Evolutionary conservation across 2,888 invertebrate species (phyloP), one percentile per base, ranked within the genome.

Genomic region (Andrena bicolor): DNA sequence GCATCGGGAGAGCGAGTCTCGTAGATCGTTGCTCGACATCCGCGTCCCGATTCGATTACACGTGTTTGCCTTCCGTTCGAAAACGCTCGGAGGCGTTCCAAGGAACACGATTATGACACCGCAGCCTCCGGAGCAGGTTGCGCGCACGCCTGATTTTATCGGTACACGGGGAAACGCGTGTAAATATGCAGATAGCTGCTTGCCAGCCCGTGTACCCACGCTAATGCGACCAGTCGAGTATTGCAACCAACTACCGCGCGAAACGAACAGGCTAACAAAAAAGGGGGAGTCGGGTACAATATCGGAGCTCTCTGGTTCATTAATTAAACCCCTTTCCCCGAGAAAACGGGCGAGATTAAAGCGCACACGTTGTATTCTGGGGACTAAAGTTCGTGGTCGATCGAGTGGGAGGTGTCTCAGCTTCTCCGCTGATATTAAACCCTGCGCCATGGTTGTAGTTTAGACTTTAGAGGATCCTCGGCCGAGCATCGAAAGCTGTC

Each of bases 281-380:
- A 35, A 56, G 69, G 65, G 2, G 60, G 41, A 41, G 41, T 16
- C 41, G 16, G 58, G 23, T n/a, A 66, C 60, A 72, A 53, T 68
- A 30, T 32, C 13, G 68, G 23, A 48, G 56, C 58, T 28, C 77
- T 56, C 68, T 70, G 77, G 49, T 71, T 76, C 78, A 85, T 88
- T 88, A 88, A 88, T 88, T 82, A 86, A 81, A 85, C 65, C 76
- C 84, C 78, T 85, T 85, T 86, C 83, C 76, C 68, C 68, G 74
- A 51, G 78, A 74, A 71, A 63, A 64, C 49, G 13, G 13, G 66
- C 87, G 84, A 86, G 86, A 88, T 89, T 88, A 85, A 88, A 89
- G 88, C 87, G 87, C 90, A 85, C 63, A 23, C 58, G 41, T 41
- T 41, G 13, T 4, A 41, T 41, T 41, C 41, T 16, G 41, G 41